Conservation (phyloP, 2,797 vertebrate species). For the Chaetophractus vellerosus region DNA sequence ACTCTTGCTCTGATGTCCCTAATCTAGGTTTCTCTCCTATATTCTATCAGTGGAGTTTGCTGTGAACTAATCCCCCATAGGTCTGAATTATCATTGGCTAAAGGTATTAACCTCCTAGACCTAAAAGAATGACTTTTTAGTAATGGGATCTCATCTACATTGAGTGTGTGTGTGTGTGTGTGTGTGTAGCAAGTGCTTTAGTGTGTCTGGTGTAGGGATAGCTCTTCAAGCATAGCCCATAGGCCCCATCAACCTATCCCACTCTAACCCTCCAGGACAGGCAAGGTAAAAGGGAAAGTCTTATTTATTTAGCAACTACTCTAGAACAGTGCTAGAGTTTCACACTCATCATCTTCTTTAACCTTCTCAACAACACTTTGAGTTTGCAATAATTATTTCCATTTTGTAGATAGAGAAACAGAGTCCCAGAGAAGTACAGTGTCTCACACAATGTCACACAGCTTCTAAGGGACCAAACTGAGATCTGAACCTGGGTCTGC, state of each 20-base stretch:
- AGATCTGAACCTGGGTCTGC: background rate
- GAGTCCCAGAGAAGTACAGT: background rate
- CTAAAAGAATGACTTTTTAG: conserved; percentile 1
- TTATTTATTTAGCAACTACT: background rate
- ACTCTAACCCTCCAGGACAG: background rate
- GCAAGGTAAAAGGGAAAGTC: background rate
- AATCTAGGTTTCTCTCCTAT: background rate
- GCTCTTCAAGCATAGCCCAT: background rate
- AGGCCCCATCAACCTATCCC: background rate
- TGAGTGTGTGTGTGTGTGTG: too few relatives aligned
- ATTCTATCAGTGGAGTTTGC: background rate
- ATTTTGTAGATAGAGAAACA: conserved; percentile 46
- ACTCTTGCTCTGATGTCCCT: background rate
- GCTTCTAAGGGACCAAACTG: background rate
- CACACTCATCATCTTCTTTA: conserved; percentile 7
- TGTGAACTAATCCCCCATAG: background rate
- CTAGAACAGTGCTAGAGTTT: background rate
- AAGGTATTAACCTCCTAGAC: background rate
- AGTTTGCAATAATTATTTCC: conserved; percentile 17
- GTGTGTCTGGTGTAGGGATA: background rate
- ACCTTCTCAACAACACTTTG: background rate
- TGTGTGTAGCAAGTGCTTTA: background rate
- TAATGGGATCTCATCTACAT: conserved; percentile 22
- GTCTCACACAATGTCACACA: background rate
- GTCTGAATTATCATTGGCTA: background rate